Base-by-base conservation (phyloP, 2,113 vertebrate genomes). In the Amblyornis subalaris region DNA sequence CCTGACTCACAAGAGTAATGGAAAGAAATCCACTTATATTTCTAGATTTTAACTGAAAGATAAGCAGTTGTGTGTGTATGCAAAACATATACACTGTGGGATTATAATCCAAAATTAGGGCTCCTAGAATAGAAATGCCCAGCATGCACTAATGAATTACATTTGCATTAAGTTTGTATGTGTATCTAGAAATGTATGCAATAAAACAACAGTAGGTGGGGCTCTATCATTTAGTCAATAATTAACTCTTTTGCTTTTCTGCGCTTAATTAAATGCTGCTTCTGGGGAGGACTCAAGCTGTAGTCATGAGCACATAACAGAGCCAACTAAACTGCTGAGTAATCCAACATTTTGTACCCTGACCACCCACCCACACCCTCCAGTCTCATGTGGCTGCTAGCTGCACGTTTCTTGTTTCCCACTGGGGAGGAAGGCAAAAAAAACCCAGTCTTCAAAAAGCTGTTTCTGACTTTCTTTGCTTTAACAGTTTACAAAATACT, bases 181-280 rank as follows among this genome's bases (percentile, higher is more conserved):
- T 58, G 9, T 58, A 31, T 54, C 35, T 64, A 81, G 55, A 89
- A 77, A 91, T 21, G 25, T 23, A 57, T 65, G 51, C 74, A 79
- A 28, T 79, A 40, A 82, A 79, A 82, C 57, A 85, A 75, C 64
- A 92, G 89, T 48, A 94, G 73, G 84, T 94, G 89, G 84, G 84
- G 72, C 74, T 89, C 47, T 94, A 54, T 75, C n/a, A 82, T 92
- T 89, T 89, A 79, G 38, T 89, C 33, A 11, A 12, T 79, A 90
- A 74, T 71, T 54, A 71, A 70, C 3, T n/a, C 71, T 71, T 71
- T 83, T 5, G 1, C 20, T 72, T 61, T 82, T 61, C 64, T 71
- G n/a, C 76, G 53, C 69, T 40, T 12, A 88, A 82, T 42, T 71
- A 74, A 76, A 82, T 12, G 4, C 29, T 45, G 15, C 70, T 82